Evolutionary conservation across 2,888 invertebrate species (phyloP), one percentile per base, ranked within the genome.

Genomic region (Thecophora atra): DNA sequence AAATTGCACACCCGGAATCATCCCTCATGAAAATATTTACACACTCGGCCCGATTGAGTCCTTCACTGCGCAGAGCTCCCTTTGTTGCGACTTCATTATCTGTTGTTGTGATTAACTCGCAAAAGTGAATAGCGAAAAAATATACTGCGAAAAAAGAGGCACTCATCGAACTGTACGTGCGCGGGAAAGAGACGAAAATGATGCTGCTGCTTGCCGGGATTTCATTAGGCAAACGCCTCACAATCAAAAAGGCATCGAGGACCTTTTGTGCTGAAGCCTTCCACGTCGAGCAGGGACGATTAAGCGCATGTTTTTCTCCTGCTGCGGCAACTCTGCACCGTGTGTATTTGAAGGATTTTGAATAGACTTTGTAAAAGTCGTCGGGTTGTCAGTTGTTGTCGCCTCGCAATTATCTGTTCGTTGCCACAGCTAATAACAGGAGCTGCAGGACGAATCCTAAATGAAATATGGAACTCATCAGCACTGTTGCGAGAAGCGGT

Each of bases 191-290:
- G 77, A 74, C 72, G 73, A 73, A 74, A 77, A 78, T 78, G 76
- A 77, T 73, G 78, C 70, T 76, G 72, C 76, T 81, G 83, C 82
- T 81, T 82, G 83, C 80, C 79, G 78, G 80, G 82, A 83, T 83
- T 82, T 78, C 81, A 82, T 82, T 81, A 82, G 79, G 78, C 79
- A 80, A 82, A 82, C 83, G 83, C 83, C 84, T 84, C 77, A 78
- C 82, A 84, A 84, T 84, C 83, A 84, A 84, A 84, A 84, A 84
- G 83, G 83, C 83, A 83, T 11, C 26, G 63, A 70, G 70, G 30
- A 58, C 51, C 63, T 70, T n/a, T 70, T 70, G 70, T 70, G 70
- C 52, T 51, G 47, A 60, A 68, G 28, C 28, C 52, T 52, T 51
- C 62, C 44, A 62, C 26, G 28, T 42, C 24, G 30, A 56, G 30